phyloP scores from a whole-genome alignment of 2,888 invertebrate genomes.

The Stenurella melanura region DNA sequence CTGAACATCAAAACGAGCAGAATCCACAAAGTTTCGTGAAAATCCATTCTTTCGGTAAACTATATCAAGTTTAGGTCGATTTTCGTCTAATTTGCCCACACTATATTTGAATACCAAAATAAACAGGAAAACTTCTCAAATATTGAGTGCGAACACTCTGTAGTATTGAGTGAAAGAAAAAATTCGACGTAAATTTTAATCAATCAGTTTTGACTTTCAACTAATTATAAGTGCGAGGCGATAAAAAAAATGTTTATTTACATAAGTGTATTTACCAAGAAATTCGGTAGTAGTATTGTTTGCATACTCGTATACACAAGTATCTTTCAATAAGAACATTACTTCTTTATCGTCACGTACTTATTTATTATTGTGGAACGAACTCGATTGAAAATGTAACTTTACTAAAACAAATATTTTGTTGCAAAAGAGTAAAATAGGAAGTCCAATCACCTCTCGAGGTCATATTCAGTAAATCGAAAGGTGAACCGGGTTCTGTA shows the following conservation, averaged over 20 bases:
- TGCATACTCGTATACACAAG: too few species aligned
- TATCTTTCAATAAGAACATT: neutral
- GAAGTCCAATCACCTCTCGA: constrained; percentile 27
- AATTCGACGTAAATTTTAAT: neutral
- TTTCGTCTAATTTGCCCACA: too few species aligned
- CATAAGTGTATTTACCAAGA: neutral
- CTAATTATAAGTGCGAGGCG: neutral
- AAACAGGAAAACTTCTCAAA: too few species aligned
- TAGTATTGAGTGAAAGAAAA: neutral
- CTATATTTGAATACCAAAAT: too few species aligned
- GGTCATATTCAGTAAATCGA: constrained; percentile 27
- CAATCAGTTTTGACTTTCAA: neutral
- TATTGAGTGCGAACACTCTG: neutral
- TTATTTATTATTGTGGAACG: neutral
- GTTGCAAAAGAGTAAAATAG: constrained; percentile 14
- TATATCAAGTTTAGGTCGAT: too few species aligned
- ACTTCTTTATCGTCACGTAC: neutral
- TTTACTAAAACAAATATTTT: constrained; percentile 7
- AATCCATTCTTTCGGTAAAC: too few species aligned
- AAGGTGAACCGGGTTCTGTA: constrained; percentile 36
- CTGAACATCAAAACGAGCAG: too few species aligned
- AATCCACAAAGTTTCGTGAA: too few species aligned
- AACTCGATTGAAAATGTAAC: neutral
- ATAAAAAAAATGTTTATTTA: neutral
- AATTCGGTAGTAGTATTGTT: too few species aligned